A percentile compares a stretch with the other conserved stretches of the same genome.
Evolutionary conservation across 2,113 vertebrate species (phyloP).

Genomic region (Anoplopoma fimbria): DNA sequence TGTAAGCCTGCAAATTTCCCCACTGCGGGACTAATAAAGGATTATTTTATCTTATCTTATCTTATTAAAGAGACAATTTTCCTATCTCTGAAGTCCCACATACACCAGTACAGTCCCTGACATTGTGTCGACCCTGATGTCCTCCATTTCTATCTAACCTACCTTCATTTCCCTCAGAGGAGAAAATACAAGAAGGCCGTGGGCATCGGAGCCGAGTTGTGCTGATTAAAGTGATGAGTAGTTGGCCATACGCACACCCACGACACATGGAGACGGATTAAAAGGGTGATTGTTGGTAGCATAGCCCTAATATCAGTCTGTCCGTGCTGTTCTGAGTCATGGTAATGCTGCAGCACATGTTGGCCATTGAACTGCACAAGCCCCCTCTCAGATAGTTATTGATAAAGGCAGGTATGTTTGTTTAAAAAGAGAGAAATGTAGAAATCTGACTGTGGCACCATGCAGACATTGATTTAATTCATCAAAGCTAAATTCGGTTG

Average conservation of each 20-base stretch:
- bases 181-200: background rate
- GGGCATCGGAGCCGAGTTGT: background rate
- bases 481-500: background rate
- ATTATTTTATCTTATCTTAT: no score
- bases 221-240: slow-evolving; percentile 45
- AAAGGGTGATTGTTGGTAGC: background rate
- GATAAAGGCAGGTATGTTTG: background rate
- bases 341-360: background rate
- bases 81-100: background rate
- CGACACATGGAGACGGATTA: background rate
- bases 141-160: slow-evolving; percentile 13
- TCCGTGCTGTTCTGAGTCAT: background rate
- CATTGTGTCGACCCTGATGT: background rate
- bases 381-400: background rate
- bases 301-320: background rate
- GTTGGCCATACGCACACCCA: background rate
- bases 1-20: no score
- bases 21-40: no score
- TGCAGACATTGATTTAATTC: background rate
- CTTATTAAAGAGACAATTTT: background rate
- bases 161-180: slow-evolving; percentile 6
- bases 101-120: background rate
- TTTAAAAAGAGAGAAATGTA: background rate
- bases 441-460: no score
- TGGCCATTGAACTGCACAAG: background rate